A percentile compares a stretch with the other conserved stretches of the same genome.
Conservation (phyloP, 92 coral and sea anemone genomes). For the Actinostola sp. region DNA sequence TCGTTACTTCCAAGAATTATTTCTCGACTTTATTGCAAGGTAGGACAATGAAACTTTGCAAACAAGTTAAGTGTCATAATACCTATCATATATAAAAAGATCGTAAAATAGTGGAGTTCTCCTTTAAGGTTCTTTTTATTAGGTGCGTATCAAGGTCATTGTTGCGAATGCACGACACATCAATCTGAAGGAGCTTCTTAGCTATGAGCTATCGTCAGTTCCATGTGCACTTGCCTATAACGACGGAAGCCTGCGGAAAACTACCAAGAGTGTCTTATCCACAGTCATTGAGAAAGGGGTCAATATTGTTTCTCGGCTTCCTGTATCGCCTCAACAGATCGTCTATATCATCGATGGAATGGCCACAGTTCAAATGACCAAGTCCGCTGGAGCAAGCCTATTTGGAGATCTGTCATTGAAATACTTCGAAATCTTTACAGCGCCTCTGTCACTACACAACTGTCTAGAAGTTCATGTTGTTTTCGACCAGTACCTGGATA, state of each 20-base stretch:
- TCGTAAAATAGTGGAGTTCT: too few relatives aligned
- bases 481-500: slow-evolving; percentile 1
- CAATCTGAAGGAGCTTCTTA: slow-evolving; percentile 28
- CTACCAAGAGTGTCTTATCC: slow-evolving; percentile 11
- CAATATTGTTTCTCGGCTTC: neutral
- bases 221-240: slow-evolving; percentile 38
- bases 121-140: too few relatives aligned
- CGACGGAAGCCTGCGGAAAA: slow-evolving; percentile 41
- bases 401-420: neutral
- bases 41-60: too few relatives aligned
- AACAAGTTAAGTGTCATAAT: too few relatives aligned
- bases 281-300: neutral
- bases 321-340: neutral
- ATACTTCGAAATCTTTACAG: neutral
- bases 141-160: too few relatives aligned
- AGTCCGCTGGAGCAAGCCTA: slow-evolving; percentile 22
- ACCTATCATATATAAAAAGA: too few relatives aligned
- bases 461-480: neutral
- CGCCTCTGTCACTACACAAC: neutral
- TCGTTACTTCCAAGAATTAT: too few relatives aligned
- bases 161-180: slow-evolving; percentile 38
- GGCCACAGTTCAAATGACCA: slow-evolving; percentile 42
- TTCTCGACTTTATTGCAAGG: too few relatives aligned
- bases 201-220: slow-evolving; percentile 32
- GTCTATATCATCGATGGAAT: slow-evolving; percentile 35